A percentile compares a stretch with the other conserved stretches of the same genome.
Evolutionary conservation across 1,140 invertebrate genomes (phyloP).

Genomic region (Onthophagus taurus): DNA sequence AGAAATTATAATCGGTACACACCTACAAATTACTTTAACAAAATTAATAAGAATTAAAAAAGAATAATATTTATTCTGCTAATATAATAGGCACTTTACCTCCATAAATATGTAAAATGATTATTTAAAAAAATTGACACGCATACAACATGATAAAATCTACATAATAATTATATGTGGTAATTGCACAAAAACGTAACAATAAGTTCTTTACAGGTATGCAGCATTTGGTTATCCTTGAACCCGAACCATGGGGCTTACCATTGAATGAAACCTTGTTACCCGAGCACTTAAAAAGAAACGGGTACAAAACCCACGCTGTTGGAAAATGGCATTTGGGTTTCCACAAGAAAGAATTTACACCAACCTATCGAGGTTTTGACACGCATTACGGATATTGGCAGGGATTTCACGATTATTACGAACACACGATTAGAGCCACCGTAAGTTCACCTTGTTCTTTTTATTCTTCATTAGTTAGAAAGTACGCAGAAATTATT

Average conservation of each 20-base stretch:
- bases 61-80: too few relatives aligned
- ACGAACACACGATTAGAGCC: constrained; percentile 54
- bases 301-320: constrained; percentile 73
- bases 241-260: constrained; percentile 62
- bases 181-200: too few relatives aligned
- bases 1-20: too few relatives aligned
- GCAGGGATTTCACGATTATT: constrained; percentile 76
- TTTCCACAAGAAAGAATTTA: constrained; percentile 57
- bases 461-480: constrained; percentile 4
- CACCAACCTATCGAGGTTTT: constrained; percentile 73
- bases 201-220: too few relatives aligned
- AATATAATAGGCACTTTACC: too few relatives aligned
- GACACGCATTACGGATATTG: constrained; percentile 78
- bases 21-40: too few relatives aligned
- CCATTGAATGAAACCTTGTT: constrained; percentile 56
- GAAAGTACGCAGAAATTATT: too few relatives aligned
- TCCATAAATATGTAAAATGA: too few relatives aligned
- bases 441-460: constrained; percentile 37
- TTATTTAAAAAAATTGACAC: too few relatives aligned
- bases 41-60: too few relatives aligned
- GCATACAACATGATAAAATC: too few relatives aligned
- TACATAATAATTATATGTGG: too few relatives aligned
- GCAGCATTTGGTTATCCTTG: constrained; percentile 68
- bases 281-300: constrained; percentile 62
- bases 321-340: constrained; percentile 89